These are phyloP conservation scores for Amphilophus citrinellus DNA, from an alignment of 2,113 vertebrate genomes.

Conservation along the genomic window DNA sequence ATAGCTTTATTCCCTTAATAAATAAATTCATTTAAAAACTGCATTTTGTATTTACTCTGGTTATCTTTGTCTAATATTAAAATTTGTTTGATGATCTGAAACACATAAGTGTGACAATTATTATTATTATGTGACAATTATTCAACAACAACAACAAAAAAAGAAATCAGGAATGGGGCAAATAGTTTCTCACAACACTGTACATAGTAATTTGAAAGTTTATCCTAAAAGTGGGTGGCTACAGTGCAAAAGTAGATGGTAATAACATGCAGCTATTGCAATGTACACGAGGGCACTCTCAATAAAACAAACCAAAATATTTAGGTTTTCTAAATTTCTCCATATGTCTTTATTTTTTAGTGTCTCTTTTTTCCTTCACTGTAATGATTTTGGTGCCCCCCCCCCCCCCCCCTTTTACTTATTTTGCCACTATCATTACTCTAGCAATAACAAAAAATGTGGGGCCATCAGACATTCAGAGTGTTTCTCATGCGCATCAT, in stretches of 20 bases:
- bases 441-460: neutral
- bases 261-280: neutral
- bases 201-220: neutral
- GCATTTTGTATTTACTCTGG: neutral
- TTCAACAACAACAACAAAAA: neutral
- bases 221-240: neutral
- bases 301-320: neutral
- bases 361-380: neutral
- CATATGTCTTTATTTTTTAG: neutral
- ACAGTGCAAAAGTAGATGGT: neutral
- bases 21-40: no score
- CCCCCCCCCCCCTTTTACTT: neutral
- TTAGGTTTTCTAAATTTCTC: neutral
- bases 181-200: neutral
- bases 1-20: no score
- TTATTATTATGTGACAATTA: neutral
- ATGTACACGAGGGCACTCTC: neutral
- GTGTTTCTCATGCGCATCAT: neutral
- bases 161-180: neutral
- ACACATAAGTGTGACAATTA: neutral
- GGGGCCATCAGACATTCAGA: slow-evolving; percentile 1
- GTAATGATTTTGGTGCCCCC: neutral
- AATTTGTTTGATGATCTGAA: neutral
- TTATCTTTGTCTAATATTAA: neutral
- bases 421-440: neutral